Conservation (phyloP, 2,888 invertebrate genomes). For the Hydrotaea cyrtoneurina region DNA sequence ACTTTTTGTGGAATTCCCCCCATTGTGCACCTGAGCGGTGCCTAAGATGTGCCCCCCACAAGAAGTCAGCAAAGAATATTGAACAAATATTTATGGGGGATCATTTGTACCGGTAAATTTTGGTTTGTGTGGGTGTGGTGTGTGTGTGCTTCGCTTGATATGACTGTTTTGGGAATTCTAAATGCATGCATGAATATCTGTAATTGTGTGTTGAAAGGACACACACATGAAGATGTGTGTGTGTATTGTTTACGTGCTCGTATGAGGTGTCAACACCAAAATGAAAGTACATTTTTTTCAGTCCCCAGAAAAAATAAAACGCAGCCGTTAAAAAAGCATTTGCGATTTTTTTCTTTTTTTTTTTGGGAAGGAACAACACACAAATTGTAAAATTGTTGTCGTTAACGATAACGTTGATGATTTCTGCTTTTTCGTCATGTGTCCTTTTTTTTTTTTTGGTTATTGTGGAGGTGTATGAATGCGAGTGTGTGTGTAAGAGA, state of each 20-base stretch:
- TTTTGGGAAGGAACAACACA: not conserved
- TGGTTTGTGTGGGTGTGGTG: not conserved
- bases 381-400: slow-evolving; percentile 26
- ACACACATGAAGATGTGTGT: not conserved
- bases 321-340: not conserved
- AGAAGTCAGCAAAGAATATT: not conserved
- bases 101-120: slow-evolving; percentile 6
- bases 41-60: too few species aligned
- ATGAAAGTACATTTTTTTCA: slow-evolving; percentile 14
- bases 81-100: slow-evolving; percentile 33
- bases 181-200: not conserved
- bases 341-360: not conserved
- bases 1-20: too few species aligned
- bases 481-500: not conserved
- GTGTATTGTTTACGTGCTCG: not conserved
- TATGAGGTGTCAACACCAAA: slow-evolving; percentile 6
- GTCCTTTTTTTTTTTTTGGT: too few species aligned
- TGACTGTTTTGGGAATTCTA: slow-evolving; percentile 10
- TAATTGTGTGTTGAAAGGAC: slow-evolving; percentile 1
- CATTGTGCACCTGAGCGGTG: too few species aligned
- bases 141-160: not conserved
- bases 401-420: slow-evolving; percentile 11
- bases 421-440: not conserved
- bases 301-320: not conserved
- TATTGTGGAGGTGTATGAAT: not conserved